phyloP scores from a whole-genome alignment of 2,888 invertebrate species.

The Thalpophila matura region DNA sequence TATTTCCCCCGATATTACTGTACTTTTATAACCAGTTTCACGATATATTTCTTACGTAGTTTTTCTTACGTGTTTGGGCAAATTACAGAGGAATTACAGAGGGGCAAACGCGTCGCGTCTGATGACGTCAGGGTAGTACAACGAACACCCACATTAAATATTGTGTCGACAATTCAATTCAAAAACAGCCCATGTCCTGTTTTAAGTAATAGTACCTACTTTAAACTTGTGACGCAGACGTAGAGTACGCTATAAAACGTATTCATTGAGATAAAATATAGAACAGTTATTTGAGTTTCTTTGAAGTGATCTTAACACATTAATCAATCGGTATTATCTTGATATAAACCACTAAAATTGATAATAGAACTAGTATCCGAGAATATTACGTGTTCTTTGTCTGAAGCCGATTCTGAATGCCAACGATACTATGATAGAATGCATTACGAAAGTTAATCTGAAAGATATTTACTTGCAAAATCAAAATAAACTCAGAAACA shows the following conservation, averaged over 20 bases:
- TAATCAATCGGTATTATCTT: constrained; percentile 24
- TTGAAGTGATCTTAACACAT: constrained; percentile 32
- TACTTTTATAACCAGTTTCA: constrained; percentile 38
- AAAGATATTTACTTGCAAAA: constrained; percentile 15
- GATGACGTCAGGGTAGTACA: constrained; percentile 57
- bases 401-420: constrained; percentile 4
- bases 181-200: constrained; percentile 28
- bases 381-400: constrained; percentile 1
- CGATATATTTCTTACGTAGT: constrained; percentile 38
- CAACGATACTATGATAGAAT: background rate
- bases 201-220: constrained; percentile 18
- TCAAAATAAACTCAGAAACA: constrained; percentile 9
- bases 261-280: constrained; percentile 20
- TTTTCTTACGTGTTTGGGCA: background rate
- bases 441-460: background rate
- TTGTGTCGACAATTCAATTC: constrained; percentile 39
- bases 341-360: constrained; percentile 4
- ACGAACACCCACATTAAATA: constrained; percentile 43
- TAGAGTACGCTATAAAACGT: constrained; percentile 2
- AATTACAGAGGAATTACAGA: no score
- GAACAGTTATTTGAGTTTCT: constrained; percentile 22
- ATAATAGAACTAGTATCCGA: constrained; percentile 9
- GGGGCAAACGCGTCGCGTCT: constrained; percentile 9
- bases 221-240: constrained; percentile 36
- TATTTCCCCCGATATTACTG: constrained; percentile 28